Evolutionary conservation across 2,113 vertebrate genomes (phyloP).

Genomic region (Centropus unirufus): DNA sequence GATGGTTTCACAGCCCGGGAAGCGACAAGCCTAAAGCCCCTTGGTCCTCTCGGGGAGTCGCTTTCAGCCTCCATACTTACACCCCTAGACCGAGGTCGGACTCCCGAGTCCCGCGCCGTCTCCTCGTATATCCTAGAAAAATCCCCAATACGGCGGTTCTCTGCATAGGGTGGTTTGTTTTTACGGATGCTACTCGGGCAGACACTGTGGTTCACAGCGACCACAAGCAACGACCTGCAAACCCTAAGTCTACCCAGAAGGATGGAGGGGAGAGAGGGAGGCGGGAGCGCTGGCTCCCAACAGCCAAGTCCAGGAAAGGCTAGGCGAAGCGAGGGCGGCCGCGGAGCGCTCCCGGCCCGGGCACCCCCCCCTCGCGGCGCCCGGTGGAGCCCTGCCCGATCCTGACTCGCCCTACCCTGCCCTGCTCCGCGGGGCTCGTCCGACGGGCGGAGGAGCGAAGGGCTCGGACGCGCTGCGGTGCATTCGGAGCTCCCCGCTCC

Average conservation of each 20-base stretch:
- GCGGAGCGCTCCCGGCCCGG: not conserved
- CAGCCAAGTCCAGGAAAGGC: not conserved
- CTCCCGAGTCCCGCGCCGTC: not conserved
- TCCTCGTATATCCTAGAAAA: not conserved
- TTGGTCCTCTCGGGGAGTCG: not conserved
- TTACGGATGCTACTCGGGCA: constrained; percentile 11
- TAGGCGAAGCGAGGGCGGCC: not conserved
- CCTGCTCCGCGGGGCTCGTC: not conserved
- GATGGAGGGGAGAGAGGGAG: not conserved
- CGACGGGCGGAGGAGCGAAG: not conserved
- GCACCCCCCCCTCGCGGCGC: too few relatives aligned
- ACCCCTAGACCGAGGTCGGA: not conserved
- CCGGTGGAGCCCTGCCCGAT: not conserved
- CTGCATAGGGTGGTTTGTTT: constrained; percentile 57
- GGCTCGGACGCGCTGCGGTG: not conserved
- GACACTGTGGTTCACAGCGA: not conserved
- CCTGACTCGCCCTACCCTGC: not conserved
- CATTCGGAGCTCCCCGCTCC: not conserved
- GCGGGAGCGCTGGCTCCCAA: not conserved
- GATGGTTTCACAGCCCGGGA: not conserved
- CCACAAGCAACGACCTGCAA: not conserved
- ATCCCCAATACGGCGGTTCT: not conserved
- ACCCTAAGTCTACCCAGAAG: not conserved
- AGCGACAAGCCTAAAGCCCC: not conserved
- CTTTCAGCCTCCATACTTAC: not conserved